Base-by-base conservation (phyloP, 2,113 vertebrate species). In the Arvicanthis niloticus region DNA sequence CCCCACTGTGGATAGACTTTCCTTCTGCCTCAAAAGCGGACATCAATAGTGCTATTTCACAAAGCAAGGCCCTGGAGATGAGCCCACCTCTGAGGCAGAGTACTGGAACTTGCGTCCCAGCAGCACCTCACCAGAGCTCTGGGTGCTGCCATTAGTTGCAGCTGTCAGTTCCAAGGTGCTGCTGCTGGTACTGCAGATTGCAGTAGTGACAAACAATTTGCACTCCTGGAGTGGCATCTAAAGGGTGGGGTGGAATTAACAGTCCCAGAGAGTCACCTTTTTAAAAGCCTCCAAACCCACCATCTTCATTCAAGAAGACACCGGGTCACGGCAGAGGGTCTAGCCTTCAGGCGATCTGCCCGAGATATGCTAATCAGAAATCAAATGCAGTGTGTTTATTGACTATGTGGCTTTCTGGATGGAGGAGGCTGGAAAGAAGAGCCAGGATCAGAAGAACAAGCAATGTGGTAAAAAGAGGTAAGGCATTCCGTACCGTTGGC, bases 401-500 rank as follows among this genome's bases (percentile, higher is more conserved):
- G n/a, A 78, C 60, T 6, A 12, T 0, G 7, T 48, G 56, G 85
- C 84, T 81, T 73, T 86, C 81, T 51, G 67, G n/a, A 51, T 0
- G 4, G 26, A 73, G 65, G 48, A 45, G n/a, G n/a, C 42, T 91
- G 40, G 9, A 22, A 42, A 76, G 72, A 86, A 1, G 13, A 77
- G 19, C 58, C 88, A 84, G 91, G 97, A 95, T 72, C 87, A 85
- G 65, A 29, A 92, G 94, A 45, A n/a, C 0, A 9, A 75, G 91
- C n/a, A 94, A 87, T 94, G 93, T 91, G 87, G 95, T 88, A 19
- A 42, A 94, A 87, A 94, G 93, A 90, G 87, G 95, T 88, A 19
- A 34, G 94, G 94, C 77, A 97, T 96, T 98, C 96, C 98, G 48
- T 98, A 99, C 99, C 99, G 22, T 99, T 99, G 92, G 98, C 97